Conservation (phyloP, 2,113 vertebrate species). For the Monarcha castaneiventris region DNA sequence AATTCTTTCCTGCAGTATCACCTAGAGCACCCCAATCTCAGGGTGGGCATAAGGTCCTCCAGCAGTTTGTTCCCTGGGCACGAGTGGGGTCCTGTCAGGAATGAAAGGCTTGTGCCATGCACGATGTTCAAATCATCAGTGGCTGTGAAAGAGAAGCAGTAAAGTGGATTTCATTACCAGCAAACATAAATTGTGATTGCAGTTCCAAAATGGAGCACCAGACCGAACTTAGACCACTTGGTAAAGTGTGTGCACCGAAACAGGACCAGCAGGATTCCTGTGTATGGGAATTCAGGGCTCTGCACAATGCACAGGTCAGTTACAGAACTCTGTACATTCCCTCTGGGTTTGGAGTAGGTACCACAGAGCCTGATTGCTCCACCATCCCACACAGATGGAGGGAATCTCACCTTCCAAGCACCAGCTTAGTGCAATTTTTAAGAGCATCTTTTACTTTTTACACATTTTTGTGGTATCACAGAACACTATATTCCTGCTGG, state of each 20-base stretch:
- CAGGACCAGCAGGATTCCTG: background rate
- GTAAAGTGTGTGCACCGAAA: background rate
- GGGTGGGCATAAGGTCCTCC: background rate
- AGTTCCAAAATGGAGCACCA: background rate
- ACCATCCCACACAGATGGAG: background rate
- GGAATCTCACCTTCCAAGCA: background rate
- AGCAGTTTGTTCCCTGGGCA: background rate
- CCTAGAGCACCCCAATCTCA: too few species aligned
- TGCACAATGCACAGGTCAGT: background rate
- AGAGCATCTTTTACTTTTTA: background rate
- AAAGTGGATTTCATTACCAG: background rate
- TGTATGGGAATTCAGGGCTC: background rate
- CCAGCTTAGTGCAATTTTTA: background rate
- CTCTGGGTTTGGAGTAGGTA: background rate
- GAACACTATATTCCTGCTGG: background rate
- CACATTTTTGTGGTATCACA: background rate
- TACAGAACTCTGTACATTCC: background rate
- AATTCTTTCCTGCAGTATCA: background rate
- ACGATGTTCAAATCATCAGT: background rate
- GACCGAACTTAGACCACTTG: accelerated
- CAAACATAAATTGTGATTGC: background rate
- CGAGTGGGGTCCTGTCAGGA: background rate
- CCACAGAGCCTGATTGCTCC: background rate
- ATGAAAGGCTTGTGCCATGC: background rate
- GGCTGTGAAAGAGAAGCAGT: background rate